These are phyloP conservation scores for Oreochromis mossambicus DNA, from an alignment of 2,797 vertebrate species.

Conservation along the genomic window DNA sequence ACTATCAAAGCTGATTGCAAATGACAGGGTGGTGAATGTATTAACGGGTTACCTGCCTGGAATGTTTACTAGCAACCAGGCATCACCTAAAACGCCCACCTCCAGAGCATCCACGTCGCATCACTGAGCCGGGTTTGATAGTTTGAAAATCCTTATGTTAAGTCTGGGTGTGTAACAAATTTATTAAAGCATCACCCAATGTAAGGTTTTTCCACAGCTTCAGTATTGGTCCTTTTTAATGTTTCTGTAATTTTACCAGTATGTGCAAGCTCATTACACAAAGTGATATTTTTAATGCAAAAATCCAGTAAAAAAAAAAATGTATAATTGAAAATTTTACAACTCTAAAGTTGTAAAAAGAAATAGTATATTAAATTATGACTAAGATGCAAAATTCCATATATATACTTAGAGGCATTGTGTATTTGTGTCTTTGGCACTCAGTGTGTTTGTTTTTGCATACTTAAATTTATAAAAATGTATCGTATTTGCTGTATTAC, in stretches of 20 bases:
- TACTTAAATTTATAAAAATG: not conserved
- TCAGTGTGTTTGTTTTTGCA: not conserved
- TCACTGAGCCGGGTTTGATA: not conserved
- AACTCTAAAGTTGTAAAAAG: not conserved
- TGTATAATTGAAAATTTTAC: rapidly evolving
- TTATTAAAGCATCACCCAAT: not conserved
- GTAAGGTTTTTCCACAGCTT: not conserved
- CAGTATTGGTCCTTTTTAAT: not conserved
- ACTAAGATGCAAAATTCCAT: not conserved
- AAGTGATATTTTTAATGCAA: not conserved
- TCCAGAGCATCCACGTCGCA: not conserved
- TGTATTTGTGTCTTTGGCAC: not conserved
- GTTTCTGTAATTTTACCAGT: not conserved
- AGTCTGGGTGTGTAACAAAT: not conserved
- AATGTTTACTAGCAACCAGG: not conserved
- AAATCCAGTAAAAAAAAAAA: not conserved
- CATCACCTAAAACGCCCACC: not conserved
- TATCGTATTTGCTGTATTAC: not conserved
- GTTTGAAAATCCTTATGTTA: not conserved
- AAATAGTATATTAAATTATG: not conserved
- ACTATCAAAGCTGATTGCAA: not conserved
- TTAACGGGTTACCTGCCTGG: not conserved
- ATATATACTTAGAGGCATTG: not conserved
- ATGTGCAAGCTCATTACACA: not conserved
- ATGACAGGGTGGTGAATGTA: not conserved